Evolutionary conservation across 1,140 invertebrate genomes (phyloP).

Genomic region (Ridgeia piscesae): DNA sequence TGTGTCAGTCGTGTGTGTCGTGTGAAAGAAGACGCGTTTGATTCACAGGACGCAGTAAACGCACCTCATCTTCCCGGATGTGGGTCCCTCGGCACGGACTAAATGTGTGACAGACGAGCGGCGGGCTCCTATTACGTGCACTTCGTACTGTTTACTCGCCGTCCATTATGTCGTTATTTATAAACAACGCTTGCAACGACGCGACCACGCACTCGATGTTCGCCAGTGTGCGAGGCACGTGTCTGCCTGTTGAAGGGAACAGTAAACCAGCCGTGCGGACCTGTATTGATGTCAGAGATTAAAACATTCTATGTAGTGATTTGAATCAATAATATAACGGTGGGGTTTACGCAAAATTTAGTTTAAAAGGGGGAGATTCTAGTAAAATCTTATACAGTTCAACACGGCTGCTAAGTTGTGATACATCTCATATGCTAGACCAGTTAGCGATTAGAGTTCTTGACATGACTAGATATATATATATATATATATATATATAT

Average conservation of each 20-base stretch:
- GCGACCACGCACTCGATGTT: not conserved
- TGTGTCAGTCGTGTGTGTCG: not conserved
- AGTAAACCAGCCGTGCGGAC: too few relatives aligned
- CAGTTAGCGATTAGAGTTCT: too few relatives aligned
- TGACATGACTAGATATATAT: too few relatives aligned
- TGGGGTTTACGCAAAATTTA: too few relatives aligned
- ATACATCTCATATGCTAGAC: too few relatives aligned
- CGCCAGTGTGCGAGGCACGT: not conserved
- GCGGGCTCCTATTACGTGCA: not conserved
- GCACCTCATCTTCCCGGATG: not conserved
- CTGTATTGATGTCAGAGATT: too few relatives aligned
- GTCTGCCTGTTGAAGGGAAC: not conserved
- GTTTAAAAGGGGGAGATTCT: too few relatives aligned
- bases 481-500: too few relatives aligned
- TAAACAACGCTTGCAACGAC: not conserved
- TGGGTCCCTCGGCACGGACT: not conserved
- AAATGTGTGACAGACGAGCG: not conserved
- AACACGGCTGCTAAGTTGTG: too few relatives aligned
- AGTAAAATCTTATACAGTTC: too few relatives aligned
- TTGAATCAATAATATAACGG: too few relatives aligned
- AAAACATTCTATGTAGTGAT: too few relatives aligned
- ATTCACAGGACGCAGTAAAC: not conserved
- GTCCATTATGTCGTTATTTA: not conserved
- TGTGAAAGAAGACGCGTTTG: not conserved
- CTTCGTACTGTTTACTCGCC: not conserved